A percentile compares a stretch with the other conserved stretches of the same genome.
Conservation (phyloP, 2,888 invertebrate genomes). For the Calameuta idolon region DNA sequence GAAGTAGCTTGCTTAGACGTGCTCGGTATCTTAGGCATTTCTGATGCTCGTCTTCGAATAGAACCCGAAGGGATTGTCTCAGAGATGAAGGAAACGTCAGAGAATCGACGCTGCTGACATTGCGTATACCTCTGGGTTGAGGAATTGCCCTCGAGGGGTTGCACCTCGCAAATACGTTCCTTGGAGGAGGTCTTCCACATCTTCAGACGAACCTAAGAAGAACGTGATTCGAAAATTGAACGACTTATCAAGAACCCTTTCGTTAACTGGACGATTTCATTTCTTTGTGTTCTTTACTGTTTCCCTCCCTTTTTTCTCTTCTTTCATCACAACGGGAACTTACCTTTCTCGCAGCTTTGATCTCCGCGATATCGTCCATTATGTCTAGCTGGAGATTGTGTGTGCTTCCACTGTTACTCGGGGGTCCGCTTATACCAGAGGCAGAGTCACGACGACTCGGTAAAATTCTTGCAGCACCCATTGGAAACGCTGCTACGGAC, state of each 20-base stretch:
- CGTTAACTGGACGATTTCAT: neutral
- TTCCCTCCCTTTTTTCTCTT: neutral
- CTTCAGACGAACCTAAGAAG: constrained; percentile 78
- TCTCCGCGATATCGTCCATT: constrained; percentile 85
- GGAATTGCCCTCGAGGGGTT: constrained; percentile 78
- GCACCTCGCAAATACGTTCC: constrained; percentile 82
- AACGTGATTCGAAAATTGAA: constrained; percentile 7
- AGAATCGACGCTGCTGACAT: constrained; percentile 73
- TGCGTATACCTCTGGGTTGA: constrained; percentile 53
- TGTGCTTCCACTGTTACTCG: constrained; percentile 83
- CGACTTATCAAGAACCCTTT: constrained; percentile 4
- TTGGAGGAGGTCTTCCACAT: constrained; percentile 84
- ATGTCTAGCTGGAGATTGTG: constrained; percentile 88
- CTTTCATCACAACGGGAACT: constrained; percentile 14
- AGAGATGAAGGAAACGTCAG: constrained; percentile 76
- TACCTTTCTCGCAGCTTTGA: constrained; percentile 77
- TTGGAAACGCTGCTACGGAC: constrained; percentile 83
- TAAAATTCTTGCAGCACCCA: constrained; percentile 69
- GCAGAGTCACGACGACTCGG: constrained; percentile 67
- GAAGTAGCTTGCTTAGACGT: constrained; percentile 45
- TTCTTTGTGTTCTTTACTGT: neutral
- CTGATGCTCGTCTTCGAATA: constrained; percentile 59
- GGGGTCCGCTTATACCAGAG: constrained; percentile 73
- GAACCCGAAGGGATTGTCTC: constrained; percentile 65
- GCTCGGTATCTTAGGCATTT: constrained; percentile 32